Evolutionary conservation across 2,113 vertebrate genomes (phyloP), one percentile per base, ranked within the genome.

Genomic region (Esox niger): DNA sequence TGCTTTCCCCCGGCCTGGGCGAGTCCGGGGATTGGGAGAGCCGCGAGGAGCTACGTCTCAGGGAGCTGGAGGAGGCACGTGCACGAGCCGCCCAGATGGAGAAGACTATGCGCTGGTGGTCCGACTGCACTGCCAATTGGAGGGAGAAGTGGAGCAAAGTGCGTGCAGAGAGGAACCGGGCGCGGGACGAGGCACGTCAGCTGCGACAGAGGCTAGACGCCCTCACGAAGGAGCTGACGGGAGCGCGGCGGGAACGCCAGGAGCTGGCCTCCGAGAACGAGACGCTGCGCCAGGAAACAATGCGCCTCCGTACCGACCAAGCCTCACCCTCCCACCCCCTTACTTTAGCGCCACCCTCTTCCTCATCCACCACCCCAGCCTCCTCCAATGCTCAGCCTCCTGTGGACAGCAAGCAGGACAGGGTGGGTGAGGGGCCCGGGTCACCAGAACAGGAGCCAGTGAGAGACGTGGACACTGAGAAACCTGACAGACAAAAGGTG

Each of bases 91-190:
- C 95, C 0, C 97, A 99, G 88, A 98, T 99, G 97, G 97, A 99
- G 90, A 99, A 99, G 87, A 99, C 97, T 4, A 99, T 98, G 97
- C 94, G 96, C 17, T 98, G 97, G 97, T 99, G 97, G 97, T 98
- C 96, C 0, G 96, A 99, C 90, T 99, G 97, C 87, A 98, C 97
- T 0, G 95, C 97, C 86, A 99, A 98, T 90, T 98, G 97, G 97
- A 92, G 97, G 0, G 97, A 99, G 88, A 99, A 99, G 63, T 98
- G 97, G 97, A 98, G 97, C 89, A 99, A 99, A 88, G 88, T 98
- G 66, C 92, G 97, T 0, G 93, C 95, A 0, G 97, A 99, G 76
- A 94, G 97, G 11, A 99, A 98, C 88, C 91, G 94, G 20, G 95
- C 96, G 0, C 94, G 96, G 0, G 96, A 98, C 21, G 97, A 99